These are phyloP conservation scores for Setipinna tenuifilis DNA, from an alignment of 2,797 vertebrate genomes.

Conservation along the genomic window DNA sequence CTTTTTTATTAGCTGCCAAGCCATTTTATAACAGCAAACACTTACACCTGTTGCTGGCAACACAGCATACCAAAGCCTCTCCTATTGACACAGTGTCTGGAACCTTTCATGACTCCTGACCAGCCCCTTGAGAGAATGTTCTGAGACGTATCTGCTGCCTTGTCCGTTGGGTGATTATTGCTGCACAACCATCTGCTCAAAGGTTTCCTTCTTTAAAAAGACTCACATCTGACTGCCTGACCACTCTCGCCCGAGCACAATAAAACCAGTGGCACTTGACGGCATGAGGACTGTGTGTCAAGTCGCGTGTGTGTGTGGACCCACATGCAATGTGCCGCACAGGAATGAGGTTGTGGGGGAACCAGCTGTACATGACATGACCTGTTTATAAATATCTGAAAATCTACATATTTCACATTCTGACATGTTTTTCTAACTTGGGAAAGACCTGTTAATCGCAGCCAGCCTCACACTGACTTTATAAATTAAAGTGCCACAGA, in stretches of 20 bases:
- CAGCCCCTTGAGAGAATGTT: constrained; percentile 55
- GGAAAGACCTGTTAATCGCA: constrained; percentile 17
- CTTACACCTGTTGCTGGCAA: constrained; percentile 37
- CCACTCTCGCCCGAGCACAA: not conserved
- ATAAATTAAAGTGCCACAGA: not conserved
- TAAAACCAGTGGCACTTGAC: constrained; percentile 9
- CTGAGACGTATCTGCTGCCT: constrained; percentile 62
- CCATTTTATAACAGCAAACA: constrained; percentile 20
- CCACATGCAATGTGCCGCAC: not conserved
- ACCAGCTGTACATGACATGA: not conserved
- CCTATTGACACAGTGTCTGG: not conserved
- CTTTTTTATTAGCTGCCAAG: constrained; percentile 45
- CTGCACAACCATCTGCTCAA: constrained; percentile 51
- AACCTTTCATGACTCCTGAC: constrained; percentile 41
- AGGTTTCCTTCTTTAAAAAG: constrained; percentile 54
- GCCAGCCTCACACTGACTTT: not conserved
- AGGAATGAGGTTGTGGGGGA: not conserved
- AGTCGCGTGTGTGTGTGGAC: not conserved
- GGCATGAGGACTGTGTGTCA: not conserved
- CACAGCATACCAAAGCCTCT: constrained; percentile 44
- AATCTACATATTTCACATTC: constrained; percentile 7
- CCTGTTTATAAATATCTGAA: constrained; percentile 22
- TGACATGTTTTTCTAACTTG: constrained; percentile 17
- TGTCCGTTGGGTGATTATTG: constrained; percentile 64
- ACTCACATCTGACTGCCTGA: constrained; percentile 33